phyloP scores from a whole-genome alignment of 2,797 vertebrate species.

The Ciconia nigra region DNA sequence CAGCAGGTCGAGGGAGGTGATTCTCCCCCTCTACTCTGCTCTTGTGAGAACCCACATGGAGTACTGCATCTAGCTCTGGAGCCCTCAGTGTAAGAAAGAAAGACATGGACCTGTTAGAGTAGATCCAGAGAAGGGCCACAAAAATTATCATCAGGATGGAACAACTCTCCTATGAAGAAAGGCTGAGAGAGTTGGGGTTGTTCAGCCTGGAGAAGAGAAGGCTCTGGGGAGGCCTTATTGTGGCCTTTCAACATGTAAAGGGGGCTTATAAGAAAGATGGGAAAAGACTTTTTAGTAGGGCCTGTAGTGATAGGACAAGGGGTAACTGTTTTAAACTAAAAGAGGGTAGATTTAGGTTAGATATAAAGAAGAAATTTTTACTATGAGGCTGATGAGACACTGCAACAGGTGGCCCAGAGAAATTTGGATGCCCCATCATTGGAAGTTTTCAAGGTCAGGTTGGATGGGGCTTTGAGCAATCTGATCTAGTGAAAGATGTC shows the following conservation, averaged over 20 bases:
- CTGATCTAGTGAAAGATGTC: neutral
- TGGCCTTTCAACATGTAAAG: neutral
- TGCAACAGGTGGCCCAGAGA: neutral
- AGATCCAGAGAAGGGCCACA: neutral
- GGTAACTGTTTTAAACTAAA: neutral
- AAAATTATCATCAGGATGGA: neutral
- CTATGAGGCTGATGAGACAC: neutral
- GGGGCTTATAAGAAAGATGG: neutral
- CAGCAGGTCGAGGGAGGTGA: neutral
- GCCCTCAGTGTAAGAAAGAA: neutral
- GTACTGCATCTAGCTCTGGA: neutral
- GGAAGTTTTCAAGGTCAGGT: neutral
- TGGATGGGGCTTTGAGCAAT: neutral
- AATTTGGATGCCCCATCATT: neutral
- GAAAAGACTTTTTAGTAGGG: neutral
- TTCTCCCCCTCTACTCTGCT: neutral
- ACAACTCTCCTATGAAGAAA: fast-evolving
- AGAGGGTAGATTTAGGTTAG: neutral
- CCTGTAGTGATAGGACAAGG: neutral
- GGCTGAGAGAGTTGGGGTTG: neutral
- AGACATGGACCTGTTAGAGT: no score
- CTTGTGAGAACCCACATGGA: neutral
- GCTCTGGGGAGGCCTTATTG: neutral
- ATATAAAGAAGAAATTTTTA: neutral
- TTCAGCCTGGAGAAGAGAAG: neutral